Conservation (phyloP, 53 echinoderm and acorn worm species). For the Apostichopus leukothele region DNA sequence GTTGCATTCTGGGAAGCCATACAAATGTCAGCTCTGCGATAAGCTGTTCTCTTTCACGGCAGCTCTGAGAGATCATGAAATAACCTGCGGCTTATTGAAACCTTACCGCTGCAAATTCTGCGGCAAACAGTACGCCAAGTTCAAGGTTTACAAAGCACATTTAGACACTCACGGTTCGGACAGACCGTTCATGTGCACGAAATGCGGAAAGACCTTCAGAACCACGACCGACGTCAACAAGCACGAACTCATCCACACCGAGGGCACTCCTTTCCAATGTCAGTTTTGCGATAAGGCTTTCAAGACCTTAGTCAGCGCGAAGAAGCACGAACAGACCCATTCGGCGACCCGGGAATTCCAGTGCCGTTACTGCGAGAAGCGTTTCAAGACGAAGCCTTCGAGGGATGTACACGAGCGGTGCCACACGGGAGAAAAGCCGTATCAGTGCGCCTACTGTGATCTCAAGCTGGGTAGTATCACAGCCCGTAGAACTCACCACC, state of each 20-base stretch:
- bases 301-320: not conserved
- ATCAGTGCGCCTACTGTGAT: slow-evolving; percentile 15
- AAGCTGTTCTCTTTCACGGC: not conserved
- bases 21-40: not conserved
- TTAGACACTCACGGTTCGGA: not conserved
- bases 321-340: slow-evolving; percentile 12
- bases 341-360: not conserved
- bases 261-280: slow-evolving; percentile 6
- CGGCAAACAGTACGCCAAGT: not conserved
- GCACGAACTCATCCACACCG: not conserved
- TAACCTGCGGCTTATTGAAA: not conserved
- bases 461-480: not conserved
- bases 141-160: not conserved
- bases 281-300: slow-evolving; percentile 21
- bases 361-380: slow-evolving; percentile 10
- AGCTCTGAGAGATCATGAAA: not conserved
- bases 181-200: not conserved
- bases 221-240: not conserved
- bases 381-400: slow-evolving; percentile 17
- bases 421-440: slow-evolving; percentile 31
- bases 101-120: slow-evolving; percentile 2
- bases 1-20: not conserved
- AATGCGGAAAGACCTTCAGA: not conserved
- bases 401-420: slow-evolving; percentile 18
- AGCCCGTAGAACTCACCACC: slow-evolving; percentile 13